Base-by-base conservation (phyloP, 2,888 invertebrate species). In the Sipha maydis region DNA sequence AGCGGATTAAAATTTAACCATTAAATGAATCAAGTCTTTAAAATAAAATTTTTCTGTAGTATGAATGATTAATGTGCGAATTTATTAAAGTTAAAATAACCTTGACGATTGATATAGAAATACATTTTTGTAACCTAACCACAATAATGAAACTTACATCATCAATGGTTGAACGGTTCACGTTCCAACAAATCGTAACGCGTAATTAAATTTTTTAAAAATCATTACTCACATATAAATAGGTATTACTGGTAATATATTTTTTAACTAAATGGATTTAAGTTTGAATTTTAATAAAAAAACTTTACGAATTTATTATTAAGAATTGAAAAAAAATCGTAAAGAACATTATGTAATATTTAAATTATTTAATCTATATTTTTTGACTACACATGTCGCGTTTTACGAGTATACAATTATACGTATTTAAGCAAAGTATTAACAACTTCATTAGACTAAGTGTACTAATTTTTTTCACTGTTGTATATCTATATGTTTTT, bases 31-130 rank as follows among this genome's bases (percentile, higher is more conserved):
- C n/a, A 54, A 17, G 4, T 83, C 8, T 75, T 34, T 9, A 56
- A 73, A 75, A 75, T 11, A 11, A 5, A n/a, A 75, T 34, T 56
- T 83, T 54, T 54, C 31, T 82, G 19, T 41, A 38, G 38, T 38
- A 17, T 5, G 41, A 5, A 61, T 67, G 7, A 85, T 14, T 31
- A 41, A 84, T 61, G 67, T 14, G 48, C 34, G 41, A 69, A 85
- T 69, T 85, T 67, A 67, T 85, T 77, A 11, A 86, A 75, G 25
- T 48, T 11, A 7, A 41, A 56, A 75, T 3, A 75, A 54, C 80
- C 80, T 80, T 88, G 88, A 75, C 25, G 17, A n/a, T 88, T 88
- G 75, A 67, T 79, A 86, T 71, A 80, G 85, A 86, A 80, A 86
- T 79, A 17, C 14, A n/a, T 86, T 80, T 79, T 80, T 80, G 14